Evolutionary conservation across 2,888 invertebrate species (phyloP).

Genomic region (Drosophila leonis): DNA sequence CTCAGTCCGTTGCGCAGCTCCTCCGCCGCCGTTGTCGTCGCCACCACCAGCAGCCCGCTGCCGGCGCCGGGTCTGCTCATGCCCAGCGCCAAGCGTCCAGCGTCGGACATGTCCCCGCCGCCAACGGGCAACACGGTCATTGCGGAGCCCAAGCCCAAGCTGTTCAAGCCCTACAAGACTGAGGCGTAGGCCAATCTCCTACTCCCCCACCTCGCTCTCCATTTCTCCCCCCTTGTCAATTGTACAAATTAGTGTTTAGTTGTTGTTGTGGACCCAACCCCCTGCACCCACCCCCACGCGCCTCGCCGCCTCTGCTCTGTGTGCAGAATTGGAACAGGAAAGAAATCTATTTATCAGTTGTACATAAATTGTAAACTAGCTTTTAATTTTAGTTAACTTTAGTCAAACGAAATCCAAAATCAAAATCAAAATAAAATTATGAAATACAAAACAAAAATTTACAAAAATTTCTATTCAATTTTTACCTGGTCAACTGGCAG

Average conservation of each 20-base stretch:
- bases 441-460: constrained; percentile 14
- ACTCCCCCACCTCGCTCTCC: not conserved
- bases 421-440: constrained; percentile 56
- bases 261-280: constrained; percentile 19
- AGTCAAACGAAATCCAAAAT: constrained; percentile 30
- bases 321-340: constrained; percentile 51
- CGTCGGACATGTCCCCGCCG: constrained; percentile 75
- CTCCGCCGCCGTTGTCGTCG: constrained; percentile 13
- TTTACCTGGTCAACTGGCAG: constrained; percentile 4
- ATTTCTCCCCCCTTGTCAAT: constrained; percentile 34
- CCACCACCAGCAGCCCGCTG: constrained; percentile 54
- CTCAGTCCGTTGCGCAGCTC: constrained; percentile 75
- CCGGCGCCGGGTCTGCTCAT: constrained; percentile 74
- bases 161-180: constrained; percentile 91
- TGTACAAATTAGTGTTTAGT: constrained; percentile 80
- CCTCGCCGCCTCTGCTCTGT: constrained; percentile 29
- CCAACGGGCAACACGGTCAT: constrained; percentile 63
- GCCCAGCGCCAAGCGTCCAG: constrained; percentile 73
- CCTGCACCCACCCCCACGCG: not conserved
- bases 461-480: not conserved
- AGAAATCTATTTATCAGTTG: constrained; percentile 51
- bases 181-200: constrained; percentile 73
- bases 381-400: constrained; percentile 48
- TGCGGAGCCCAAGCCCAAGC: constrained; percentile 87
- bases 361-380: constrained; percentile 50